Evolutionary conservation across 2,113 vertebrate species (phyloP), one percentile per base, ranked within the genome.

Genomic region (Perca schrenkii): DNA sequence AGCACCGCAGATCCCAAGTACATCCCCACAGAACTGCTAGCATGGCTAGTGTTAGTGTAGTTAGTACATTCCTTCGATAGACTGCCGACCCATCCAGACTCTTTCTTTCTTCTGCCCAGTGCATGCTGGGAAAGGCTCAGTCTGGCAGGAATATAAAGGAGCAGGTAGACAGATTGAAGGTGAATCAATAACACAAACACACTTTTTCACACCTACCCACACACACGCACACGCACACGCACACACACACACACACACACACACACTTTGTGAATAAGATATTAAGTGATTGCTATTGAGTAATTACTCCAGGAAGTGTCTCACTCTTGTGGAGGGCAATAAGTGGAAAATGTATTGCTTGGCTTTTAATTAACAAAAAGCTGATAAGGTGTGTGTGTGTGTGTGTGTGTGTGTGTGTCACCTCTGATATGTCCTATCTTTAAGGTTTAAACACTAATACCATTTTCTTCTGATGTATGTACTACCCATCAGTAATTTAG

Each of bases 311-410:
- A 63, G 72, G 79, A 85, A 82, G 77, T 64, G 79, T 67, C 79
- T 77, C 73, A 72, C 50, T 82, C 60, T 70, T 86, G 64, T 77
- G 58, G 75, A 87, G 72, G 50, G 67, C 49, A 74, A 72, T 62
- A 61, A 49, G 8, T 69, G 46, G 70, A 61, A 72, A 82, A 79
- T 77, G 0, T 79, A 76, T 69, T 74, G 46, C 75, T 80, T 12
- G n/a, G 73, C 71, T 89, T 83, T 88, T 89, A 88, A 91, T 91
- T 91, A 89, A 85, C 54, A 76, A 86, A 86, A 86, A 69, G 64
- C 72, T 86, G 86, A 91, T 91, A 89, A 75, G 75, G 69, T 71
- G 64, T 15, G 12, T 14, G 65, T 34, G 43, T 49, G 63, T 25
- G 43, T 49, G 63, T 65, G 62, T 47, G 43, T 25, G n/a, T 65